Conservation (phyloP, 1,140 invertebrate species). For the Panagrolaimus sp. region DNA sequence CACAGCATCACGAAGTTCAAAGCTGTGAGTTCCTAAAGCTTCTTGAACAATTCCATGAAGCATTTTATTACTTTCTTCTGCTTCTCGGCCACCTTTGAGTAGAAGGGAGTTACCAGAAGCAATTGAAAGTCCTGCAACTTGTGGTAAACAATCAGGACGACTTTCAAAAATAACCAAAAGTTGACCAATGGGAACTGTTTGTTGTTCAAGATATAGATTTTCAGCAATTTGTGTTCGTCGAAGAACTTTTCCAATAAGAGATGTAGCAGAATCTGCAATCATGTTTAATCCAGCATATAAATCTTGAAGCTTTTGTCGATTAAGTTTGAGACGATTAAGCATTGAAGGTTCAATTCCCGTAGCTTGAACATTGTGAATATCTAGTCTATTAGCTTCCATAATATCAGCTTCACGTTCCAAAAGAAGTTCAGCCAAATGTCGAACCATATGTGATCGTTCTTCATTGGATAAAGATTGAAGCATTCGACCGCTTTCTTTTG, state of each 20-base stretch:
- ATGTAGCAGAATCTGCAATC: conserved; percentile 77
- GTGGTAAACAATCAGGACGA: conserved; percentile 89
- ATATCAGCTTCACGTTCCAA: conserved; percentile 74
- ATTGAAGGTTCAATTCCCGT: conserved; percentile 73
- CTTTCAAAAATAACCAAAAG: conserved; percentile 97
- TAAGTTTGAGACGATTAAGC: conserved; percentile 76
- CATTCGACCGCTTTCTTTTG: conserved; percentile 72
- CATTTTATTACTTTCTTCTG: conserved; percentile 81
- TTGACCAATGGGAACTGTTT: conserved; percentile 95
- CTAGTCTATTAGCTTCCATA: conserved; percentile 78
- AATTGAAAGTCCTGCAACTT: conserved; percentile 91
- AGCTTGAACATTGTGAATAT: conserved; percentile 75
- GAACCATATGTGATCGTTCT: conserved; percentile 78
- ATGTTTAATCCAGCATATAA: conserved; percentile 79
- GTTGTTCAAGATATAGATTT: conserved; percentile 75
- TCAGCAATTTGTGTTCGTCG: conserved; percentile 77
- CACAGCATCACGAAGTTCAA: conserved; percentile 67
- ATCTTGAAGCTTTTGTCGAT: conserved; percentile 79
- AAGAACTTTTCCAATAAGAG: conserved; percentile 75
- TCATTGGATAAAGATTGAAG: conserved; percentile 72
- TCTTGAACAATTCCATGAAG: conserved; percentile 88
- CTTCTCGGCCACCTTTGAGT: conserved; percentile 94
- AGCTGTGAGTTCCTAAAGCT: conserved; percentile 72
- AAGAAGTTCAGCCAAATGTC: conserved; percentile 77
- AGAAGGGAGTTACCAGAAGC: conserved; percentile 90